Evolutionary conservation across 2,113 vertebrate genomes (phyloP), one percentile per base, ranked within the genome.

Genomic region (Benitochromis conjunctus): DNA sequence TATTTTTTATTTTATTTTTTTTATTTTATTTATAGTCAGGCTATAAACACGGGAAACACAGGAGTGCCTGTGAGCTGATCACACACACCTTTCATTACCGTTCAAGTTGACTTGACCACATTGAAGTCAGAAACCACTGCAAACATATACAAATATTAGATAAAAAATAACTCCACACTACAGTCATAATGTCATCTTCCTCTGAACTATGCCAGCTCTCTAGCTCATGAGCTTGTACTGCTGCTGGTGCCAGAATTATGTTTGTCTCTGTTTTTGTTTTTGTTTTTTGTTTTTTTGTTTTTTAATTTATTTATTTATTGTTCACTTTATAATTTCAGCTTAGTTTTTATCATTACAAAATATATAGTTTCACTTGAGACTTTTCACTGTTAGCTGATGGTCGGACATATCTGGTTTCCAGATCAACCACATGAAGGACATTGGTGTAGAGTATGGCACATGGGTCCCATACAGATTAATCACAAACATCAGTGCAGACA

Each of bases 361-460:
- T 24, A 0, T 26, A 26, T 43, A 0, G 0, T 19, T 74, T 48
- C 18, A 16, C 21, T 29, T 29, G 9, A 71, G 66, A 46, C 41
- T 48, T 74, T 74, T 11, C 3, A 74, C 21, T 26, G 38, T 71
- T 46, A 18, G 21, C 5, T 46, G 66, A 46, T 71, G 66, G 66
- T 48, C 1, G 14, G 5, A 48, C 6, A 16, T 1, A 14, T 6
- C 6, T 14, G 46, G 14, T 71, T 46, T 71, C 38, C 38, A 46
- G 66, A 21, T 3, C 46, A 48, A 48, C 66, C 66, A 48, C 66
- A 74, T 74, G 21, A 48, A 13, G 36, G 12, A 69, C 21, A 71
- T 5, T 41, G 60, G 2, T 1, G 11, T 5, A 38, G 19, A 13
- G 10, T 5, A 41, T 19, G 24, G 66, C 66, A 48, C 69, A 74